phyloP scores from a whole-genome alignment of 2,113 vertebrate species.

The Panthera uncia region DNA sequence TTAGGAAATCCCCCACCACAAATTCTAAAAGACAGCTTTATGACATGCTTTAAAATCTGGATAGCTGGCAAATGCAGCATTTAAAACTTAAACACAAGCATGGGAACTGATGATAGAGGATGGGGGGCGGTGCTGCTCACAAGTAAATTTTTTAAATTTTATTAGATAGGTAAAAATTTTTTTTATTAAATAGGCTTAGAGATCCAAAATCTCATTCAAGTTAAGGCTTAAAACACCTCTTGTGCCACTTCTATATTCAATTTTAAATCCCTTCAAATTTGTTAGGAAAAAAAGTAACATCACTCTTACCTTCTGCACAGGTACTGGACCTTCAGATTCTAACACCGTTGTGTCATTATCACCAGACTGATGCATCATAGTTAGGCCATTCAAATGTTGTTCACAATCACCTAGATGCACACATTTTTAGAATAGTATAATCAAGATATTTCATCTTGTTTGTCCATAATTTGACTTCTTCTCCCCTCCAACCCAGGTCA shows the following conservation, averaged over 20 bases:
- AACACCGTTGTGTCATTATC: not conserved
- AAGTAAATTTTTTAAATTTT: not conserved
- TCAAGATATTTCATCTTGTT: constrained; percentile 29
- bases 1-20: not conserved
- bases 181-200: not conserved
- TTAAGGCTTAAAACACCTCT: constrained; percentile 26
- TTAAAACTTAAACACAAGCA: not conserved
- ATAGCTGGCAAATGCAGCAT: not conserved
- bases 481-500: not conserved
- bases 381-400: not conserved
- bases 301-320: constrained; percentile 80
- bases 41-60: not conserved
- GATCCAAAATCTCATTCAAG: not conserved
- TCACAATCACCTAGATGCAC: constrained; percentile 63
- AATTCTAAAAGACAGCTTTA: not conserved
- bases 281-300: not conserved
- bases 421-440: constrained; percentile 51
- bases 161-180: not conserved
- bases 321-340: constrained; percentile 57
- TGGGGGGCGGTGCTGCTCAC: not conserved
- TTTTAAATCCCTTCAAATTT: constrained; percentile 37
- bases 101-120: not conserved
- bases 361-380: constrained; percentile 19
- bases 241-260: not conserved
- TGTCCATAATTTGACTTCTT: not conserved